These are phyloP conservation scores for Tragelaphus buxtoni DNA, from an alignment of 2,113 vertebrate genomes.

Conservation along the genomic window DNA sequence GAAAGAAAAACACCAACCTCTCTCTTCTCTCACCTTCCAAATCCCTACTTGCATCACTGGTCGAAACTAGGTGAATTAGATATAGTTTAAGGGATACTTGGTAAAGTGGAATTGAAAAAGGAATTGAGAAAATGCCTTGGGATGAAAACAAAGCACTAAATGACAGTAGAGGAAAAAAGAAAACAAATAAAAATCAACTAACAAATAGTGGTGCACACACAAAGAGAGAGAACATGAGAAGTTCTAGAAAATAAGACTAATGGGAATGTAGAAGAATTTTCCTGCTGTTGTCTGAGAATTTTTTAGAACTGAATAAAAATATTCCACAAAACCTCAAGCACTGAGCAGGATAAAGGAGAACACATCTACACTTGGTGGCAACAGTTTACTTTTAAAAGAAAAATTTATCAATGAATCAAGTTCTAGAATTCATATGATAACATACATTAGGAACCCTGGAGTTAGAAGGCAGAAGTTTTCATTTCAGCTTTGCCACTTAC, in stretches of 20 bases:
- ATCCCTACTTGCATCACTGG: not conserved
- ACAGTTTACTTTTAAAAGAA: not conserved
- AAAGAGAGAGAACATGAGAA: not conserved
- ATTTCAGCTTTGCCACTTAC: not conserved
- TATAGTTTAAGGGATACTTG: not conserved
- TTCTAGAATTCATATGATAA: not conserved
- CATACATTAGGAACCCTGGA: not conserved
- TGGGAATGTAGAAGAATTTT: not conserved
- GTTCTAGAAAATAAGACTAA: not conserved
- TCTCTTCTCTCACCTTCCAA: not conserved
- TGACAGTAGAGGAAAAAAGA: not conserved
- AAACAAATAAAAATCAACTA: not conserved
- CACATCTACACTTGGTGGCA: not conserved
- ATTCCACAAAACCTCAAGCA: not conserved
- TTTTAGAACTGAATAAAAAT: not conserved
- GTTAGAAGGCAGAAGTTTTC: not conserved
- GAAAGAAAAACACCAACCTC: not conserved
- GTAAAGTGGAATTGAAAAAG: not conserved
- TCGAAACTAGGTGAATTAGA: not conserved
- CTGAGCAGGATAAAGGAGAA: not conserved
- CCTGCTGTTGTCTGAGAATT: not conserved
- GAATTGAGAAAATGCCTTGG: not conserved
- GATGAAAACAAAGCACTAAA: not conserved
- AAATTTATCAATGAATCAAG: not conserved
- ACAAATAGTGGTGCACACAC: not conserved